A percentile compares a stretch with the other conserved stretches of the same genome.
Evolutionary conservation across 2,113 vertebrate species (phyloP).

Genomic region (Gopherus evgoodei): DNA sequence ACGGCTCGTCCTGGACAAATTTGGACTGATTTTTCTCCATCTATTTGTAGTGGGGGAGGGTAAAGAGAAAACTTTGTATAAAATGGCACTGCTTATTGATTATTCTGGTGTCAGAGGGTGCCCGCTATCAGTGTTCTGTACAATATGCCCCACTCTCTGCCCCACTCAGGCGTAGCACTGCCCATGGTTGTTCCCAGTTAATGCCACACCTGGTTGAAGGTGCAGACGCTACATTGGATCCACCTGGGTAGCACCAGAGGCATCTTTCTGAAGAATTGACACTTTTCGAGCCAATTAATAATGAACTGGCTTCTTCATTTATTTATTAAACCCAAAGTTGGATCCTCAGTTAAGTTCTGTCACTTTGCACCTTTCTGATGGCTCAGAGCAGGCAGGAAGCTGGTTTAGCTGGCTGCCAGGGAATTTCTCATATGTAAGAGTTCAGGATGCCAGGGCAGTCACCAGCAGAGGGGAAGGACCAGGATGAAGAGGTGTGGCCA

Average conservation of each 20-base stretch:
- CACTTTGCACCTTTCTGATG: rapidly evolving
- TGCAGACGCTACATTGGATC: rapidly evolving
- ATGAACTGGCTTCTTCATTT: neutral
- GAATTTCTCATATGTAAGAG: neutral
- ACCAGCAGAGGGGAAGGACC: neutral
- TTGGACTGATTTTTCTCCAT: neutral
- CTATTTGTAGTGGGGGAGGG: neutral
- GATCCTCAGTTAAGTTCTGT: neutral
- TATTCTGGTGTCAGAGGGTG: neutral
- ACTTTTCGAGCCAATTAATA: neutral
- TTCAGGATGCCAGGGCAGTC: rapidly evolving
- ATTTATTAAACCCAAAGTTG: neutral
- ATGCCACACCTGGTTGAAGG: rapidly evolving
- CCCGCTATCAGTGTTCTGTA: rapidly evolving
- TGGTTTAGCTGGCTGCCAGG: neutral
- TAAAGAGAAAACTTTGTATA: neutral
- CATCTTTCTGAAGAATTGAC: neutral
- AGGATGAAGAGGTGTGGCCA: neutral
- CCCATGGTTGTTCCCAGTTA: rapidly evolving
- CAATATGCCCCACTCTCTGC: neutral
- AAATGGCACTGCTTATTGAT: neutral
- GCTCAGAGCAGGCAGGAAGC: neutral
- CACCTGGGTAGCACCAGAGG: neutral
- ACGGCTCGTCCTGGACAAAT: slow-evolving; percentile 14
- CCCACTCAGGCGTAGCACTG: rapidly evolving